Conservation (phyloP, 2,888 invertebrate species). For the Aporophyla lueneburgensis region DNA sequence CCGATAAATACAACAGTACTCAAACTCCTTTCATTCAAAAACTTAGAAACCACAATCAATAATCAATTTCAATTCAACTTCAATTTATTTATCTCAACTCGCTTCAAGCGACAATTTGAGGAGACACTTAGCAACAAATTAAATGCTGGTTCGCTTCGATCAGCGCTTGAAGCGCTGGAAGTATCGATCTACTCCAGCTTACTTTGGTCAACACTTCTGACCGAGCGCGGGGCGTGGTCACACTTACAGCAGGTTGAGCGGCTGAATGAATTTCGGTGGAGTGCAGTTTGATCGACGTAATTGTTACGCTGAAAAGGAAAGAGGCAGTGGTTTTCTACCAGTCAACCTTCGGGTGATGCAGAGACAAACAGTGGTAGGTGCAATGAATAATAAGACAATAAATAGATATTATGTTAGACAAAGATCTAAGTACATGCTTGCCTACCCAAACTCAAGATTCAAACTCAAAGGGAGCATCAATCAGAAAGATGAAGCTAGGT, state of each 20-base stretch:
- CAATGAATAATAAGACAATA: too few relatives aligned
- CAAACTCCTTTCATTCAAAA: not conserved
- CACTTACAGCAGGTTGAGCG: constrained; percentile 16
- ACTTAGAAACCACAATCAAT: constrained; percentile 12
- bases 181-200: constrained; percentile 45
- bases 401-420: too few relatives aligned
- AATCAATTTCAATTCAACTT: constrained; percentile 18
- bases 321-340: too few relatives aligned
- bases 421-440: too few relatives aligned
- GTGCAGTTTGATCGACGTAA: not conserved
- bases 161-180: constrained; percentile 34
- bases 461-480: too few relatives aligned
- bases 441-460: too few relatives aligned
- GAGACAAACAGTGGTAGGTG: too few relatives aligned
- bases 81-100: not conserved
- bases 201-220: constrained; percentile 54
- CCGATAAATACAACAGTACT: not conserved
- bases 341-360: too few relatives aligned
- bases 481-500: too few relatives aligned
- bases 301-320: not conserved
- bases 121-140: constrained; percentile 55
- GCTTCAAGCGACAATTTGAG: constrained; percentile 31
- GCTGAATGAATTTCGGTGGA: constrained; percentile 2
- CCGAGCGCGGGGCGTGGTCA: constrained; percentile 19
- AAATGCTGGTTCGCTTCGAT: constrained; percentile 44